Percentiles rank a stretch among this genome's conserved stretches.
phyloP scores from a whole-genome alignment of 1,140 invertebrate species.

The Daktulosphaira vitifoliae region DNA sequence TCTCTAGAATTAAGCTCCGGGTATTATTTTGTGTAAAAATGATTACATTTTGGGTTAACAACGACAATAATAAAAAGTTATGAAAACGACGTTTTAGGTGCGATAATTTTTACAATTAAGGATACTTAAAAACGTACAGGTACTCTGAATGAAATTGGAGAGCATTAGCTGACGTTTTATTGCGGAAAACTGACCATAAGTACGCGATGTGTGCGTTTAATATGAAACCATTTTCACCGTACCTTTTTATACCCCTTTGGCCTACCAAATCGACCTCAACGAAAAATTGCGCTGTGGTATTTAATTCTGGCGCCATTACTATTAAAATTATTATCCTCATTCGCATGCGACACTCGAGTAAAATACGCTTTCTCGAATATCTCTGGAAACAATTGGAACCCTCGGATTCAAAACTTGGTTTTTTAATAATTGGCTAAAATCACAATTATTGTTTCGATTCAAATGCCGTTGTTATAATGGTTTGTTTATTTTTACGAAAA shows the following conservation, averaged over 20 bases:
- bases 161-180: conserved; percentile 3
- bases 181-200: too few relatives aligned
- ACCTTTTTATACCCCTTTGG: too few relatives aligned
- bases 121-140: conserved; percentile 6
- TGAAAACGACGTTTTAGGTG: conserved; percentile 27
- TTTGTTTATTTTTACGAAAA: too few relatives aligned
- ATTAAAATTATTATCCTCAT: neutral
- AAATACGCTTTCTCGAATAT: neutral
- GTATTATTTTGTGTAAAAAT: too few relatives aligned
- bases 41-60: neutral
- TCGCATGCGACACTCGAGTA: neutral
- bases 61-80: conserved; percentile 17
- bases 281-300: too few relatives aligned
- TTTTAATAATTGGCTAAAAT: neutral
- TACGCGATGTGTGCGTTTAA: conserved; percentile 26
- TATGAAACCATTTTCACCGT: neutral
- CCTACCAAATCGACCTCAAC: too few relatives aligned
- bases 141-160: neutral
- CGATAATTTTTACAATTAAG: conserved; percentile 28
- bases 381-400: neutral
- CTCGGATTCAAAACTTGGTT: neutral
- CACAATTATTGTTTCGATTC: neutral
- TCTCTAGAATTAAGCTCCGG: too few relatives aligned
- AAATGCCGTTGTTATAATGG: too few relatives aligned
- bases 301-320: too few relatives aligned